A percentile compares a stretch with the other conserved stretches of the same genome.
phyloP scores from a whole-genome alignment of 2,888 invertebrate species.

The Cataglyphis cursor region DNA sequence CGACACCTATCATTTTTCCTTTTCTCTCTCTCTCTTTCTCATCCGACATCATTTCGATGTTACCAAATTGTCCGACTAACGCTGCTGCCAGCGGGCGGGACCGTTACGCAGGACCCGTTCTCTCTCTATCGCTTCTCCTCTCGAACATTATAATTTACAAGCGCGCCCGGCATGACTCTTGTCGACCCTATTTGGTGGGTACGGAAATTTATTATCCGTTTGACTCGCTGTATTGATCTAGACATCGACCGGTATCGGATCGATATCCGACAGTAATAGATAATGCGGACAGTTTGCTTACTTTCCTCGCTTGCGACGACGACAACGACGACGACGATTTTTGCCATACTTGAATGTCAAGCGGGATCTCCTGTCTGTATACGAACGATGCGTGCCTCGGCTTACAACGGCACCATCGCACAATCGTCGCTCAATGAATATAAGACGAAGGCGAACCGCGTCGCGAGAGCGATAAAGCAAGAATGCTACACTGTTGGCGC shows the following conservation, averaged over 20 bases:
- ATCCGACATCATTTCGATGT: constrained; percentile 29
- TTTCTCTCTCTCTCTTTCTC: background rate
- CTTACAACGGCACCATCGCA: constrained; percentile 2
- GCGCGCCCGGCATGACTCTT: constrained; percentile 53
- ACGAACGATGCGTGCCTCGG: background rate
- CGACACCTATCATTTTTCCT: background rate
- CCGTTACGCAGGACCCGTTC: constrained; percentile 71
- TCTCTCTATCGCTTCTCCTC: constrained; percentile 63
- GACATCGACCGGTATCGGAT: constrained; percentile 68
- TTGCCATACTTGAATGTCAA: background rate
- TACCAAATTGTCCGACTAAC: constrained; percentile 57
- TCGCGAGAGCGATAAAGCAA: constrained; percentile 25
- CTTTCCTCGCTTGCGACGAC: constrained; percentile 37
- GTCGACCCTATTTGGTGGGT: constrained; percentile 67
- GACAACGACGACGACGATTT: background rate
- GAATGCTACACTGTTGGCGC: background rate
- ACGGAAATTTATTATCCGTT: constrained; percentile 73
- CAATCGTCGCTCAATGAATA: constrained; percentile 9
- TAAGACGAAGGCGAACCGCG: background rate
- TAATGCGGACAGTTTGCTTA: constrained; percentile 71
- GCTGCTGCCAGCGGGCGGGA: constrained; percentile 48
- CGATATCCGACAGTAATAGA: constrained; percentile 63
- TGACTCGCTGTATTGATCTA: constrained; percentile 64
- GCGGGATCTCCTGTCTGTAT: background rate
- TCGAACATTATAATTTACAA: constrained; percentile 71